phyloP scores from a whole-genome alignment of 2,113 vertebrate genomes.

The Microcebus griseorufus region DNA sequence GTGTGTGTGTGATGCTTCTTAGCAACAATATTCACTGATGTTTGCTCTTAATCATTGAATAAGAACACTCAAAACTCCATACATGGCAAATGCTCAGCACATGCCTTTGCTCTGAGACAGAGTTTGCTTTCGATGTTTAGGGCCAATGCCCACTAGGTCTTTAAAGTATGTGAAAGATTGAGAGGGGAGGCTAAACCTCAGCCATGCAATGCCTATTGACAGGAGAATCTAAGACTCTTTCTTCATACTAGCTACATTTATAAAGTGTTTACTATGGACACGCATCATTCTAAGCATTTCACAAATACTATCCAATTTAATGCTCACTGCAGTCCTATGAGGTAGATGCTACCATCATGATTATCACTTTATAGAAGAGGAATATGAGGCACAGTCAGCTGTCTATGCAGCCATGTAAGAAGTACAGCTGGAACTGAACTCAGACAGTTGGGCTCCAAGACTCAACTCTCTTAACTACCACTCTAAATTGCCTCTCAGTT shows the following conservation, averaged over 20 bases:
- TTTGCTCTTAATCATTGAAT: conserved; percentile 25
- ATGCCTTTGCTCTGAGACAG: neutral
- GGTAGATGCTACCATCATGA: neutral
- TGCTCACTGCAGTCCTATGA: neutral
- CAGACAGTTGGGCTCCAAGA: conserved; percentile 31
- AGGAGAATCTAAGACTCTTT: neutral
- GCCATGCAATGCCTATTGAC: neutral
- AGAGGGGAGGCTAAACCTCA: neutral
- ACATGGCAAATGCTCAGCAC: neutral
- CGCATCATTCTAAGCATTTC: conserved; percentile 33
- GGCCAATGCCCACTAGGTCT: neutral
- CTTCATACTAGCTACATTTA: neutral
- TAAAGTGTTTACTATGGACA: neutral
- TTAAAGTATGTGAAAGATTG: neutral
- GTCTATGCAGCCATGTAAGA: neutral
- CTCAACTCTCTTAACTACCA: neutral
- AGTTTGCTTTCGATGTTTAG: conserved; percentile 5
- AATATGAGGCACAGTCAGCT: conserved; percentile 1
- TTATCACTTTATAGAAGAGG: conserved; percentile 17
- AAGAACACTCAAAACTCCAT: neutral
- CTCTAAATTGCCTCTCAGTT: conserved; percentile 15
- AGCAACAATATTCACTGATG: conserved; percentile 25
- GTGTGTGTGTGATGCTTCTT: neutral
- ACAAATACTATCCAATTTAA: conserved; percentile 9
- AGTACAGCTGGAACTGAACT: neutral